A percentile compares a stretch with the other conserved stretches of the same genome.
phyloP scores from a whole-genome alignment of 2,888 invertebrate genomes.

The Noctua janthe region DNA sequence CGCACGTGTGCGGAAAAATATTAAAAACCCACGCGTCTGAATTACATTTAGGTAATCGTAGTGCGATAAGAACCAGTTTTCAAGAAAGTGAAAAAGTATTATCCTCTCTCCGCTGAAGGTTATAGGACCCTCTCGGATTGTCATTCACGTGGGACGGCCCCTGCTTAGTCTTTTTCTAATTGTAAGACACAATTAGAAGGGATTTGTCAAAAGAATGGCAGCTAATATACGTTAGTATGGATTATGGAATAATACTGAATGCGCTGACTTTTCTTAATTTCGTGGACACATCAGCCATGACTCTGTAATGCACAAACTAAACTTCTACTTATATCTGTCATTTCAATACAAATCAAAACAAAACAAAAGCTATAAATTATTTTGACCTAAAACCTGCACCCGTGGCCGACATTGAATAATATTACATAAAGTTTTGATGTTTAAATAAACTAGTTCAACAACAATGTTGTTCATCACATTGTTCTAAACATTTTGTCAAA shows the following conservation, averaged over 20 bases:
- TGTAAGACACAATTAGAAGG: slow-evolving; percentile 4
- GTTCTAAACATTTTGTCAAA: not conserved
- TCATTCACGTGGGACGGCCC: slow-evolving; percentile 16
- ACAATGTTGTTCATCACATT: too few species aligned
- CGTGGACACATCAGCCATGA: not conserved
- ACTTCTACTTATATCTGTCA: not conserved
- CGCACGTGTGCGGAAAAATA: too few species aligned
- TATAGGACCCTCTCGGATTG: slow-evolving; percentile 6
- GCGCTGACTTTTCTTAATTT: not conserved
- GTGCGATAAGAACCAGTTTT: too few species aligned
- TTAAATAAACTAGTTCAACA: not conserved
- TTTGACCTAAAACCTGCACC: too few species aligned
- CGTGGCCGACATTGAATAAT: not conserved
- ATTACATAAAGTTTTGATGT: not conserved
- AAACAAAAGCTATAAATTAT: not conserved
- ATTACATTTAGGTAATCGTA: too few species aligned
- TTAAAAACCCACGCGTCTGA: too few species aligned
- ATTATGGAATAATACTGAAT: slow-evolving; percentile 3
- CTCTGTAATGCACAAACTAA: not conserved
- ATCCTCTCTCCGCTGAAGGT: not conserved
- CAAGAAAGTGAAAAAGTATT: not conserved
- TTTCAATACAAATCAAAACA: not conserved
- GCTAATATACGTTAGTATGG: slow-evolving; percentile 7
- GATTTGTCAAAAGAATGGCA: slow-evolving; percentile 8
- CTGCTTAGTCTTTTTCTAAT: not conserved